A percentile compares a stretch with the other conserved stretches of the same genome.
These are phyloP conservation scores for Labroides dimidiatus DNA, from an alignment of 2,797 vertebrate species.

Conservation along the genomic window DNA sequence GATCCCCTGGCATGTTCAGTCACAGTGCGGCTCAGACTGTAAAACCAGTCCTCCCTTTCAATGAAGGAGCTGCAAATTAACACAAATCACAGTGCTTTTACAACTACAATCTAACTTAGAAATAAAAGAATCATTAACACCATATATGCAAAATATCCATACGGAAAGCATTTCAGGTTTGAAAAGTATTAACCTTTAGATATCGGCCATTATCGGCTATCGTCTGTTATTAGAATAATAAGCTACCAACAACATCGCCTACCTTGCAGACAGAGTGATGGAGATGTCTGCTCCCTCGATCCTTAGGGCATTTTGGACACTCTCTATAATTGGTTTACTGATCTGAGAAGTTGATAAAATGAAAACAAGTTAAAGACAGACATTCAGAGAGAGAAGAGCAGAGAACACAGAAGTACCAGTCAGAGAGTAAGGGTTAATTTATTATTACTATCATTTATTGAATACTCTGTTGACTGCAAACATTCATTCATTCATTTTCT, in stretches of 20 bases:
- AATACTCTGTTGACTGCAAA: not conserved
- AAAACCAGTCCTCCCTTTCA: slow-evolving; percentile 96
- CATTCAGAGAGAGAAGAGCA: not conserved
- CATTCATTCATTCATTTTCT: too few relatives aligned
- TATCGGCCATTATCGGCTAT: not conserved
- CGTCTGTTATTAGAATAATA: not conserved
- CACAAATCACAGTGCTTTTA: not conserved
- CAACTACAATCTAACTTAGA: not conserved
- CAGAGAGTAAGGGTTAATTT: not conserved
- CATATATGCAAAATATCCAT: not conserved
- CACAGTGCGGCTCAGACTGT: slow-evolving; percentile 88
- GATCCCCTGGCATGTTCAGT: slow-evolving; percentile 72
- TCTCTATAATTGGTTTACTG: slow-evolving; percentile 89
- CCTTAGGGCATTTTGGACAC: slow-evolving; percentile 88
- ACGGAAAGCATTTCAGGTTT: not conserved
- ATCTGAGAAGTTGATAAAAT: slow-evolving; percentile 81
- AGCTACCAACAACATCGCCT: slow-evolving; percentile 44
- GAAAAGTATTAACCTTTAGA: not conserved
- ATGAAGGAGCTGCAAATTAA: slow-evolving; percentile 87
- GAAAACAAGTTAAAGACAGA: slow-evolving; percentile 11
- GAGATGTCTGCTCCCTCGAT: slow-evolving; percentile 89
- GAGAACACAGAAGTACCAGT: not conserved
- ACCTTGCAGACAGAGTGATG: slow-evolving; percentile 93
- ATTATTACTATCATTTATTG: too few relatives aligned
- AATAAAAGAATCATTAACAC: not conserved